A percentile compares a stretch with the other conserved stretches of the same genome.
Evolutionary conservation across 1,140 invertebrate species (phyloP).

Genomic region (Drosophila kohkoa): DNA sequence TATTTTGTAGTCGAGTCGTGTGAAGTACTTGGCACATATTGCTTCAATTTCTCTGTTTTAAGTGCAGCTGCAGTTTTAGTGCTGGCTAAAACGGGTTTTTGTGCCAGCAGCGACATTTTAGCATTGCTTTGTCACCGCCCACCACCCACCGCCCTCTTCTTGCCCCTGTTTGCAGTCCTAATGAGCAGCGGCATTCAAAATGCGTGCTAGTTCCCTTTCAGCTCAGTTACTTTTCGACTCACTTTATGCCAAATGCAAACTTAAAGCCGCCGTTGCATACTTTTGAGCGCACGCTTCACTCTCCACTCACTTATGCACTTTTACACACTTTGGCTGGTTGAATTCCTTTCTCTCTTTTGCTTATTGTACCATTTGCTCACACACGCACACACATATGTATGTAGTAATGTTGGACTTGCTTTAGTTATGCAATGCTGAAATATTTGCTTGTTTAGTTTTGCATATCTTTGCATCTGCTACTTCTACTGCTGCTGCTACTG

Average conservation of each 20-base stretch:
- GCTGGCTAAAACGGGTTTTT: conserved; percentile 60
- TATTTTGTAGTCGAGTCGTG: conserved; percentile 1
- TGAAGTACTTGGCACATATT: conserved; percentile 7
- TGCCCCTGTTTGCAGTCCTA: conserved; percentile 30
- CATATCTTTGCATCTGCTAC: conserved; percentile 73
- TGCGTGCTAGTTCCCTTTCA: conserved; percentile 68
- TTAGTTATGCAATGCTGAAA: conserved; percentile 80
- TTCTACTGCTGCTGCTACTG: conserved; percentile 25
- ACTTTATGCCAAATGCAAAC: conserved; percentile 12
- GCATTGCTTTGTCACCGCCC: conserved; percentile 70
- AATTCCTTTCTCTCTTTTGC: conserved; percentile 28
- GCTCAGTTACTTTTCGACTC: conserved; percentile 7
- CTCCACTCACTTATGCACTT: conserved; percentile 59
- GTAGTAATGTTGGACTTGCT: conserved; percentile 23
- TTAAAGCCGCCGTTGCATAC: conserved; percentile 39
- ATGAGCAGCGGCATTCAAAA: conserved; percentile 73
- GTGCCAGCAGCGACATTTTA: conserved; percentile 67
- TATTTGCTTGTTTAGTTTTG: conserved; percentile 82
- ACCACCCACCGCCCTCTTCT: conserved; percentile 9
- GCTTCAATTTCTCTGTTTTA: conserved; percentile 33
- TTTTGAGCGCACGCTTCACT: conserved; percentile 32
- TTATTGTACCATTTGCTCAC: conserved; percentile 48
- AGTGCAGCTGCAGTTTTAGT: conserved; percentile 56
- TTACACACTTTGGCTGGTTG: conserved; percentile 42
- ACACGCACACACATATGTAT: conserved; percentile 11